Evolutionary conservation across 1,140 invertebrate genomes (phyloP).

Genomic region (Drosophila bipectinata): DNA sequence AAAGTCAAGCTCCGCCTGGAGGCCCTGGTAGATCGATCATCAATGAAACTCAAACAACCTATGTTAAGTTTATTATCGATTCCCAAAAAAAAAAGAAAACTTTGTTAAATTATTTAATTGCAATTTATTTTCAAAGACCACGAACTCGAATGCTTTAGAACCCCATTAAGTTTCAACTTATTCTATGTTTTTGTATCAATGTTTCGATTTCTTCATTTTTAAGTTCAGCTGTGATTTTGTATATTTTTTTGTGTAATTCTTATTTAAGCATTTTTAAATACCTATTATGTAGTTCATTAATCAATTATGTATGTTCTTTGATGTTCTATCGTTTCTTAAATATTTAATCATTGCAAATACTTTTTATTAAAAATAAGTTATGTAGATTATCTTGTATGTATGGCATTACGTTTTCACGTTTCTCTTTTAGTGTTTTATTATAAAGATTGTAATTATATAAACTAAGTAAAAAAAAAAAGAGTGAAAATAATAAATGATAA

Average conservation of each 20-base stretch:
- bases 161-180: slow-evolving; percentile 40
- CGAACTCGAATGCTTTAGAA: slow-evolving; percentile 44
- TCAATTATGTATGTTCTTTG: slow-evolving; percentile 13
- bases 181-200: slow-evolving; percentile 35
- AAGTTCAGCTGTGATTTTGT: slow-evolving; percentile 82
- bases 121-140: slow-evolving; percentile 51
- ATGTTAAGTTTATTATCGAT: slow-evolving; percentile 60
- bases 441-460: slow-evolving; percentile 31
- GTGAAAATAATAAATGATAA: slow-evolving; percentile 58
- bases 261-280: slow-evolving; percentile 43
- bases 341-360: slow-evolving; percentile 27
- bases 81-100: slow-evolving; percentile 8
- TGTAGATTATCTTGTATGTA: slow-evolving; percentile 61
- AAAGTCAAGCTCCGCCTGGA: slow-evolving; percentile 56
- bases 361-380: slow-evolving; percentile 59
- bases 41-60: background rate
- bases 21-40: slow-evolving; percentile 54
- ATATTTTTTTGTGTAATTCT: slow-evolving; percentile 73
- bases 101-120: slow-evolving; percentile 73
- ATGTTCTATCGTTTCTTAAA: slow-evolving; percentile 14
- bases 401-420: slow-evolving; percentile 58
- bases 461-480: slow-evolving; percentile 32
- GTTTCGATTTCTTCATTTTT: slow-evolving; percentile 64
- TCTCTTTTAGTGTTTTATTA: slow-evolving; percentile 39
- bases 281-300: slow-evolving; percentile 59